Percentiles rank a stretch among this genome's conserved stretches.
Evolutionary conservation across 2,113 vertebrate genomes (phyloP).

Genomic region (Myanophis thanlyinensis): DNA sequence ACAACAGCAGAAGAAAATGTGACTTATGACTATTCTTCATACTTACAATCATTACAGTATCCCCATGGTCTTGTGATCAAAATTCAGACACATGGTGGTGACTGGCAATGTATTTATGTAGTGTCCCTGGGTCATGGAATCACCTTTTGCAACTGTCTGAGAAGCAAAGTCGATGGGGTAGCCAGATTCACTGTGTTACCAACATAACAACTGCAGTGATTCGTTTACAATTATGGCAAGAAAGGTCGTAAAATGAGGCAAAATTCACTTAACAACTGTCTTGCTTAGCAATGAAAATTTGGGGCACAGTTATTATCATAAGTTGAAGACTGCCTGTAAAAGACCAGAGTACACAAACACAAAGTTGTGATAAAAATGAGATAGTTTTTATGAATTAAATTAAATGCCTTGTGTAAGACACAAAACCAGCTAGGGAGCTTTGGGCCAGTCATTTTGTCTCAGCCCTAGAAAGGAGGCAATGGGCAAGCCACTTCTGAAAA

Average conservation of each 20-base stretch:
- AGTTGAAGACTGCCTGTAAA: not conserved
- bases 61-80: not conserved
- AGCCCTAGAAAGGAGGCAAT: not conserved
- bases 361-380: not conserved
- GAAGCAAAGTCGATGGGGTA: not conserved
- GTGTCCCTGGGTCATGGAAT: not conserved
- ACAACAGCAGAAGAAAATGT: not conserved
- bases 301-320: not conserved
- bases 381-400: not conserved
- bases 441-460: not conserved
- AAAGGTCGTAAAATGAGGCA: not conserved
- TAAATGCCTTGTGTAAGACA: not conserved
- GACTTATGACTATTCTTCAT: not conserved
- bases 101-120: not conserved
- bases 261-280: not conserved
- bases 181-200: not conserved
- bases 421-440: not conserved
- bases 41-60: not conserved
- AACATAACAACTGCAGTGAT: not conserved
- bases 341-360: not conserved
- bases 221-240: not conserved
- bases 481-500: not conserved
- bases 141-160: not conserved
- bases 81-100: not conserved
- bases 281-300: not conserved